Conservation (phyloP, 2,797 vertebrate genomes). For the Hemibagrus guttatus region DNA sequence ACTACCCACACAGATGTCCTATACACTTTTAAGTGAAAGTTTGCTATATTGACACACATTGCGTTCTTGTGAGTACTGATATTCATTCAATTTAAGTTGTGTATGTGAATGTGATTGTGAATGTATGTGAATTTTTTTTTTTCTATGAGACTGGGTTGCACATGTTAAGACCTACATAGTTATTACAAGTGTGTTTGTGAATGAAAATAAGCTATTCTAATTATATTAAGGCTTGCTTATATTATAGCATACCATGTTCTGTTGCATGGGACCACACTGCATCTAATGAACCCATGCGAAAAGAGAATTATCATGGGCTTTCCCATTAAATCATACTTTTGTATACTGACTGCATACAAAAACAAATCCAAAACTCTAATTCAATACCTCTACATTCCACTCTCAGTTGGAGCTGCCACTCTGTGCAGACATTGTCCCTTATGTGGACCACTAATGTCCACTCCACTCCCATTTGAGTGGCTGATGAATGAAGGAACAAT, state of each 20-base stretch:
- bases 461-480: conserved; percentile 80
- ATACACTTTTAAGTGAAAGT: background rate
- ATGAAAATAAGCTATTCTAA: background rate
- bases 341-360: conserved; percentile 66
- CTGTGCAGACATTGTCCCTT: conserved; percentile 79
- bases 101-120: background rate
- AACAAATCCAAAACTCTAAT: conserved; percentile 71
- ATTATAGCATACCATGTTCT: background rate
- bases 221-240: conserved; percentile 1
- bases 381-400: conserved; percentile 79
- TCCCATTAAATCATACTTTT: conserved; percentile 61
- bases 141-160: background rate
- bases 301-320: conserved; percentile 25
- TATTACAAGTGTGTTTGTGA: background rate
- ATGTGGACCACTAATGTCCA: conserved; percentile 77
- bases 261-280: conserved; percentile 29
- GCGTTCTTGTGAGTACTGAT: background rate
- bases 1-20: background rate
- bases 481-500: conserved; percentile 85
- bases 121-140: too few species aligned
- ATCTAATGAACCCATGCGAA: conserved; percentile 20
- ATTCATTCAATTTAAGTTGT: background rate
- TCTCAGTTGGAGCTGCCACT: conserved; percentile 82
- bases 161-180: background rate
- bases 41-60: background rate